Evolutionary conservation across 2,888 invertebrate genomes (phyloP).

Genomic region (Lasioglossum marginatum): DNA sequence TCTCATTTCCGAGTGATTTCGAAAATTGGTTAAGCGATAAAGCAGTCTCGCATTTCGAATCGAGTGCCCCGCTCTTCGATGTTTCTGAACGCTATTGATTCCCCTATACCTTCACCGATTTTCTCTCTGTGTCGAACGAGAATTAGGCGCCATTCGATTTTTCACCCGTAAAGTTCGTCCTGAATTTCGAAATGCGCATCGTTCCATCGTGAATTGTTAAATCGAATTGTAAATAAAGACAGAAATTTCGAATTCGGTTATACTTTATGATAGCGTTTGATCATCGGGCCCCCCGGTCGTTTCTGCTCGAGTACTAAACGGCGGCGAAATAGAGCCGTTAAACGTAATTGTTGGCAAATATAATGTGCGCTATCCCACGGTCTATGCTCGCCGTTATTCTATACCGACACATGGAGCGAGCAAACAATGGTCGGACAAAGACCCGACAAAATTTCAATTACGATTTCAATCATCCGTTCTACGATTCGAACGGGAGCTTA

Average conservation of each 20-base stretch:
- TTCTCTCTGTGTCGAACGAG: background rate
- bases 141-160: background rate
- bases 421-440: background rate
- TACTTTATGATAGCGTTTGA: background rate
- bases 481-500: background rate
- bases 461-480: background rate
- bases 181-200: background rate
- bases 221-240: background rate
- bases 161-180: background rate
- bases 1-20: slow-evolving; percentile 1
- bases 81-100: background rate
- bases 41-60: background rate
- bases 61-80: background rate
- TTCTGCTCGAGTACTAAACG: background rate
- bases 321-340: background rate
- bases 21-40: background rate
- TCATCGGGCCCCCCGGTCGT: background rate
- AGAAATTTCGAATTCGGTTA: background rate
- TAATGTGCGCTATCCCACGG: background rate
- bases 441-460: background rate
- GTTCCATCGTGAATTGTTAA: background rate
- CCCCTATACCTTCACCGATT: background rate
- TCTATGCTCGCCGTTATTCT: background rate
- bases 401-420: background rate
- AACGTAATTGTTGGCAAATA: background rate